phyloP scores from a whole-genome alignment of 2,113 vertebrate species.

The Eulemur macaco region DNA sequence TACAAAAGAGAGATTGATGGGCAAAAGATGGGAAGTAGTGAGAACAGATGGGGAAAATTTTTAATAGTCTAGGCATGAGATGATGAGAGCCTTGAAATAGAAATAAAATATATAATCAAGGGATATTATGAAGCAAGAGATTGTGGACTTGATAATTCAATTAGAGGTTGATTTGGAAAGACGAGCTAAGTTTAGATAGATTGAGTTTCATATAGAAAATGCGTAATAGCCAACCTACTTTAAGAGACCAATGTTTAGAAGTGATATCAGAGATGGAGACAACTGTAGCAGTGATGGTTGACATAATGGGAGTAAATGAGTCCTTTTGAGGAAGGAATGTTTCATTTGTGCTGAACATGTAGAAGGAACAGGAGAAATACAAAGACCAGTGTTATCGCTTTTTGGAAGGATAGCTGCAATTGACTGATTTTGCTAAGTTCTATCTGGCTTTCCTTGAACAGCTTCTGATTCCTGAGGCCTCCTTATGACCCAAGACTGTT shows the following conservation, averaged over 20 bases:
- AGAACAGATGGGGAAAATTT: background rate
- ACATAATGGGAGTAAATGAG: background rate
- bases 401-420: background rate
- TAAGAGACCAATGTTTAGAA: background rate
- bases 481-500: background rate
- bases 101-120: background rate
- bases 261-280: background rate
- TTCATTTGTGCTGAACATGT: background rate
- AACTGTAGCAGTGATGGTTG: background rate
- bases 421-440: background rate
- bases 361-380: background rate
- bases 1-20: background rate
- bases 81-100: background rate
- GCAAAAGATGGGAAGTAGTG: background rate
- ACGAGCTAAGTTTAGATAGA: background rate
- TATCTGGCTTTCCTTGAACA: background rate
- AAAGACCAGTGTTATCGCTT: background rate
- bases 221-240: background rate
- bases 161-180: background rate
- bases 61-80: background rate
- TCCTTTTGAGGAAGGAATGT: background rate
- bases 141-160: background rate
- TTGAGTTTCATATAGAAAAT: background rate
- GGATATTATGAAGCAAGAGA: background rate
- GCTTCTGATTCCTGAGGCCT: background rate